phyloP scores from a whole-genome alignment of 2,113 vertebrate species.

The Lethenteron reissneri region DNA sequence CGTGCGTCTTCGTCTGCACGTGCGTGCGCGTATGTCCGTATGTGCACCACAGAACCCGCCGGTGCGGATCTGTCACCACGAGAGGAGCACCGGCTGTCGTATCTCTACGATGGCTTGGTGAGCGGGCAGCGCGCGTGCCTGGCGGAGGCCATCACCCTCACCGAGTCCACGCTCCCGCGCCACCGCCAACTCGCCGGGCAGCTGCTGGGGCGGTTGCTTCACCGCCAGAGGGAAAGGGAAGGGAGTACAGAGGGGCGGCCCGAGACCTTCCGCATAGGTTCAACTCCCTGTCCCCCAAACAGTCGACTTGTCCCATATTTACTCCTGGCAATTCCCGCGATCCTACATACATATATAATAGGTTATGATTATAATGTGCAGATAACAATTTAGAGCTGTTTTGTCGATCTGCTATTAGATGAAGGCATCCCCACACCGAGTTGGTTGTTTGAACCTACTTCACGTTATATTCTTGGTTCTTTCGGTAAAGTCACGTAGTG shows the following conservation, averaged over 20 bases:
- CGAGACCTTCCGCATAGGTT: slow-evolving; percentile 80
- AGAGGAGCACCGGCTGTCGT: slow-evolving; percentile 44
- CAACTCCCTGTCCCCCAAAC: slow-evolving; percentile 17
- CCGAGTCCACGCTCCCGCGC: slow-evolving; percentile 60
- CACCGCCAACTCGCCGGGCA: slow-evolving; percentile 71
- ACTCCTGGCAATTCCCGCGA: too few relatives aligned
- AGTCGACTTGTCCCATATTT: too few relatives aligned
- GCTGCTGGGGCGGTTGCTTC: slow-evolving; percentile 63
- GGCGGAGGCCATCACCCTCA: slow-evolving; percentile 73
- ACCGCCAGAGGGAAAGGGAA: slow-evolving; percentile 47
- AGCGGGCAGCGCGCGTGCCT: slow-evolving; percentile 52
- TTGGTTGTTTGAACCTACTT: too few relatives aligned
- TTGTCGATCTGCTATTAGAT: too few relatives aligned
- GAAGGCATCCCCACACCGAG: too few relatives aligned
- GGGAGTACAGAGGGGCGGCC: slow-evolving; percentile 43
- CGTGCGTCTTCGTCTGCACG: background rate
- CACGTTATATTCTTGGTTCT: too few relatives aligned
- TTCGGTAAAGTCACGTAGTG: too few relatives aligned
- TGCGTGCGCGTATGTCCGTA: slow-evolving; percentile 19
- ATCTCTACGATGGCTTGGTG: slow-evolving; percentile 45
- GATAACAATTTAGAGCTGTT: too few relatives aligned
- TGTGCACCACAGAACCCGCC: slow-evolving; percentile 20
- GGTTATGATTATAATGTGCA: too few relatives aligned
- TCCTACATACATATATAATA: too few relatives aligned
- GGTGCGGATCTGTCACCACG: slow-evolving; percentile 26